Percentiles rank a stretch among this genome's conserved stretches.
phyloP scores from a whole-genome alignment of 1,140 invertebrate species.

The Cepaea nemoralis region DNA sequence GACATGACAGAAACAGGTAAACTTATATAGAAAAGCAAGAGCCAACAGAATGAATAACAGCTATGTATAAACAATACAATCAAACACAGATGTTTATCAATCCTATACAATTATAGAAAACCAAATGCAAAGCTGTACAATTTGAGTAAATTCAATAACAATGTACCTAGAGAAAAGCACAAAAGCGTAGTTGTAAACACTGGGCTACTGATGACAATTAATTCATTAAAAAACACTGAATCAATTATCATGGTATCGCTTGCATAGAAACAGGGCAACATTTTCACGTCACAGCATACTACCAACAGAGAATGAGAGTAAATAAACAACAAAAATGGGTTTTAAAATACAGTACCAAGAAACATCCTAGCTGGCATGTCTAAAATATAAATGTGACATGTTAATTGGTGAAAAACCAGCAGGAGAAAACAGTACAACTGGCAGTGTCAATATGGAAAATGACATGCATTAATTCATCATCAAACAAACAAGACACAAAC shows the following conservation, averaged over 20 bases:
- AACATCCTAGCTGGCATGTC: not conserved
- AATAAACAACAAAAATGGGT: not conserved
- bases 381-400: not conserved
- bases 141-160: not conserved
- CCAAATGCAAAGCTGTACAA: not conserved
- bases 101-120: not conserved
- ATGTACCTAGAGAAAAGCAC: not conserved
- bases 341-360: not conserved
- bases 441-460: conserved; percentile 2
- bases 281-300: not conserved
- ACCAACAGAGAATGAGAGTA: not conserved
- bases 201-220: not conserved
- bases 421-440: not conserved
- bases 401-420: not conserved
- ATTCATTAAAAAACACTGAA: not conserved
- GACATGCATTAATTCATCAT: not conserved
- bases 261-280: conserved; percentile 13
- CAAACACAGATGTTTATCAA: not conserved
- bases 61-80: conserved; percentile 1
- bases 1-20: not conserved
- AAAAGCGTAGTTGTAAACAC: not conserved
- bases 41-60: not conserved
- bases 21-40: not conserved
- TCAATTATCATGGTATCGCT: not conserved
- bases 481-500: not conserved